Conservation (phyloP, 2,888 invertebrate species). For the Tethea ocularis region DNA sequence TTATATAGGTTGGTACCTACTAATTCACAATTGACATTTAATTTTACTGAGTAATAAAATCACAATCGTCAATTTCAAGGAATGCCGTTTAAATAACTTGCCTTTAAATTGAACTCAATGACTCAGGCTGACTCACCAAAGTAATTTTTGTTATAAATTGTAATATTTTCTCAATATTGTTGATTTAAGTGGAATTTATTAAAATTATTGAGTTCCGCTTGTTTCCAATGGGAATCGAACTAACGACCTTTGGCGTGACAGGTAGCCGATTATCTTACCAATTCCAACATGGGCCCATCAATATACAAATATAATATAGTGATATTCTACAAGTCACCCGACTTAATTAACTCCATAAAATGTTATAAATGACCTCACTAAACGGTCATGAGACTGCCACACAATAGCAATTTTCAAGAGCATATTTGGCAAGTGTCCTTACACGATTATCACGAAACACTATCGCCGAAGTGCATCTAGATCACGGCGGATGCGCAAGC, state of each 20-base stretch:
- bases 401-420: constrained; percentile 24
- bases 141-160: neutral
- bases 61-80: constrained; percentile 32
- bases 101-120: constrained; percentile 28
- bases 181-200: neutral
- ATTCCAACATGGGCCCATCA: no score
- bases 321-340: neutral
- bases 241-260: no score
- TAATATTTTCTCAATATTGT: neutral
- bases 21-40: neutral
- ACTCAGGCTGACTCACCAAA: constrained; percentile 25
- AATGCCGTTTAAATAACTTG: constrained; percentile 36
- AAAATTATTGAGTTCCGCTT: no score
- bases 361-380: neutral
- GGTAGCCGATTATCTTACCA: no score
- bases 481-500: constrained; percentile 53
- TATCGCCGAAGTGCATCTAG: constrained; percentile 65
- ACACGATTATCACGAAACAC: constrained; percentile 55
- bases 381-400: neutral
- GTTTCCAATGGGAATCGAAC: no score
- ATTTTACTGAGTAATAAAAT: neutral
- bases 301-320: no score
- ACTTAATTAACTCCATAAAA: constrained; percentile 2
- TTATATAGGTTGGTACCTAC: neutral
- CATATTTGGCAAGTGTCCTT: constrained; percentile 41